Evolutionary conservation across 2,888 invertebrate species (phyloP), one percentile per base, ranked within the genome.

Genomic region (Dysmachus trigonus): DNA sequence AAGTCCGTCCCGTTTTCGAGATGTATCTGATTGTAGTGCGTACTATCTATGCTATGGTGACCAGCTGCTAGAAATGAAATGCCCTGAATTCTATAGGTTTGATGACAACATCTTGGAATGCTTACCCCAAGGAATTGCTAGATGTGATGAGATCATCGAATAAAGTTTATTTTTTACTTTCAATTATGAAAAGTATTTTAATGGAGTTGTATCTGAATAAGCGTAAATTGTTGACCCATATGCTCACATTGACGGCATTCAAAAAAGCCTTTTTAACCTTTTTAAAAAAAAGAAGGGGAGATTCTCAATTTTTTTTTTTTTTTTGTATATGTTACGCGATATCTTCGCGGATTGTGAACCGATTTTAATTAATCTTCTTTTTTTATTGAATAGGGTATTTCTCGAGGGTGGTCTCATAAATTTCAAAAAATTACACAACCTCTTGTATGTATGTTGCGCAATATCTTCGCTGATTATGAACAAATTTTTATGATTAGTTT

Each of bases 21-120:
- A 88, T 22, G 51, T 85, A 4, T 85, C 85, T 8, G 86, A 88
- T 73, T 89, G 88, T 31, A 77, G 87, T 41, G 86, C 85, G 15
- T 89, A 88, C 77, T 89, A 87, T 51, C 62, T 89, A 0, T 89
- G 89, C 79, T 88, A 86, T 31, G 85, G 87, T 30, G 88, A 88
- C 35, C 87, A 88, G 71, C 87, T 88, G 7, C 86, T 88, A 30
- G 87, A 87, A 73, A 88, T 89, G 74, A 88, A 87, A 79, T 89
- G 89, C 87, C 89, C 89, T 0, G 86, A 87, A 51, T 88, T 87
- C 38, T 88, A 88, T 81, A 88, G 88, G 38, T 88, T 88, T 82
- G 89, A 89, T 81, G 88, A 89, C 76, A 76, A 77, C 27, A 53
- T 87, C 3, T 47, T 88, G 13, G 87, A 89, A 35, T 89, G 89